These are phyloP conservation scores for Drosophila leontia DNA, from an alignment of 1,140 invertebrate species.

Conservation along the genomic window DNA sequence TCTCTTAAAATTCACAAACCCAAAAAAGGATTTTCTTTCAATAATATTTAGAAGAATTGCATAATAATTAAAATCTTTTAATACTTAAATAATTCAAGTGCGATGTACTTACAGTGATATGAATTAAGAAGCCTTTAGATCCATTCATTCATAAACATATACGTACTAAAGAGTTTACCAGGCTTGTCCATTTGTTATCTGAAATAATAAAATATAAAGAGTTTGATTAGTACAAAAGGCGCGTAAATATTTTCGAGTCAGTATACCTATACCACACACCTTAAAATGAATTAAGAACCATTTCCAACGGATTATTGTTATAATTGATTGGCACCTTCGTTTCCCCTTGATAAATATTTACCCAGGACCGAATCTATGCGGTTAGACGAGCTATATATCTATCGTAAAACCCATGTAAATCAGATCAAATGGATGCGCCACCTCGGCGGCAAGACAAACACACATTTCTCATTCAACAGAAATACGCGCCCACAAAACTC, in stretches of 20 bases:
- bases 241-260: neutral
- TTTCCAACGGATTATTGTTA: neutral
- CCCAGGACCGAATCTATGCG: slow-evolving; percentile 7
- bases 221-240: neutral
- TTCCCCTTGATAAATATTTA: slow-evolving; percentile 24
- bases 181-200: neutral
- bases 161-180: too few species aligned
- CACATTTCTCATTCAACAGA: slow-evolving; percentile 41
- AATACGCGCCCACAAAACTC: slow-evolving; percentile 34
- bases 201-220: neutral
- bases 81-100: neutral
- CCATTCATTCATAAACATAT: neutral
- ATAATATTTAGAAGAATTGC: neutral
- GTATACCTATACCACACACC: neutral
- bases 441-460: slow-evolving; percentile 24
- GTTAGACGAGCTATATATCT: slow-evolving; percentile 20
- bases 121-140: neutral
- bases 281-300: neutral
- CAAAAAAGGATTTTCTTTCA: neutral
- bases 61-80: neutral
- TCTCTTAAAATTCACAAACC: neutral
- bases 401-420: slow-evolving; percentile 23
- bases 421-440: slow-evolving; percentile 49
- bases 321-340: slow-evolving; percentile 7
- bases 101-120: neutral